A percentile compares a stretch with the other conserved stretches of the same genome.
Evolutionary conservation across 2,797 vertebrate species (phyloP).

Genomic region (Enteromius radiatus): DNA sequence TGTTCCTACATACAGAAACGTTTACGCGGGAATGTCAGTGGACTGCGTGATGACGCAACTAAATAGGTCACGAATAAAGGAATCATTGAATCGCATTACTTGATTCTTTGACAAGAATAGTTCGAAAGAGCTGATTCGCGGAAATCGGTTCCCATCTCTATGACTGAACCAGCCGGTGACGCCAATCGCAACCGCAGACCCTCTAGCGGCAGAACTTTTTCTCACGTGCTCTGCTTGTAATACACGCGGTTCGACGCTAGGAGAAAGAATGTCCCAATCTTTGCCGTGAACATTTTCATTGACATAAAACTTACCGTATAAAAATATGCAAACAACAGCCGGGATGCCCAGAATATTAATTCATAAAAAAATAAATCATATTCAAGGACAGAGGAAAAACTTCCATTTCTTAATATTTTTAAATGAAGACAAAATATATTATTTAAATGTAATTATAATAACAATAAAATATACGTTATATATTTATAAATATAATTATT

Average conservation of each 20-base stretch:
- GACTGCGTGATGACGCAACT: background rate
- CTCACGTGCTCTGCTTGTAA: background rate
- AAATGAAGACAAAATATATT: background rate
- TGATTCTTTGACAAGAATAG: background rate
- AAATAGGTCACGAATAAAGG: background rate
- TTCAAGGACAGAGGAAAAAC: background rate
- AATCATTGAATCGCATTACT: background rate
- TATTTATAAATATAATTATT: background rate
- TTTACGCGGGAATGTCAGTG: background rate
- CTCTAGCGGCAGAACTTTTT: constrained; percentile 6
- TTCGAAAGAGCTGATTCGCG: constrained; percentile 1
- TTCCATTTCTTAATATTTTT: background rate
- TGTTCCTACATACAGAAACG: background rate
- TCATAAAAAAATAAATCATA: background rate
- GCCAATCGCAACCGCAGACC: background rate
- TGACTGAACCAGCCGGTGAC: constrained; percentile 13
- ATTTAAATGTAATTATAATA: background rate
- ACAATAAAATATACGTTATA: background rate
- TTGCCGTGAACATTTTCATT: background rate
- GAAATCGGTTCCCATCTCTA: background rate
- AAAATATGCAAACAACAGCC: background rate
- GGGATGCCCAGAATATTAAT: background rate
- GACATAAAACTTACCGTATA: background rate
- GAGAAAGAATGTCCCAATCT: background rate
- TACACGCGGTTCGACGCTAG: too few relatives aligned